Percentiles rank a stretch among this genome's conserved stretches.
Conservation (phyloP, 2,797 vertebrate genomes). For the Bradypodion ventrale region DNA sequence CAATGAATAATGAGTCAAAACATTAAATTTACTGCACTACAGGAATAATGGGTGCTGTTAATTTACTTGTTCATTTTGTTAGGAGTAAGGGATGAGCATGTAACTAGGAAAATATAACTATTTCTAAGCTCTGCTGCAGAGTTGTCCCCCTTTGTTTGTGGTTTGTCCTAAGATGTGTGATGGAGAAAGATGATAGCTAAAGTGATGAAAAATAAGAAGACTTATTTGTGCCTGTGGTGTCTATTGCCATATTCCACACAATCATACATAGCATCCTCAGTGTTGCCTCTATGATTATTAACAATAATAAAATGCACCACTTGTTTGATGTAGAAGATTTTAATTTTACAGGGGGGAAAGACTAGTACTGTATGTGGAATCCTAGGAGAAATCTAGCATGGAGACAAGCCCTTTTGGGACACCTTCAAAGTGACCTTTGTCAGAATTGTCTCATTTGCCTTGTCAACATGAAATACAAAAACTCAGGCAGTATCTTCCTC, state of each 20-base stretch:
- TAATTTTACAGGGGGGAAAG: neutral
- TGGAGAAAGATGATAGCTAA: neutral
- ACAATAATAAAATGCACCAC: neutral
- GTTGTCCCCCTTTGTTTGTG: constrained; percentile 1
- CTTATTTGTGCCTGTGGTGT: constrained; percentile 4
- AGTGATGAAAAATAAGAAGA: constrained; percentile 30
- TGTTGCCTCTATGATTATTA: neutral
- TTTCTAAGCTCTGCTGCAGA: neutral
- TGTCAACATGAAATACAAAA: constrained; percentile 29
- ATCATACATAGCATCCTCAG: neutral
- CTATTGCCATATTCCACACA: constrained; percentile 7
- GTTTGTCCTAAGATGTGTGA: constrained; percentile 46
- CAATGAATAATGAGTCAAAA: too few species aligned
- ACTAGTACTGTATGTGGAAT: neutral
- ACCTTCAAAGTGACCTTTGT: constrained; percentile 12
- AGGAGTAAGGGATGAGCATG: too few species aligned
- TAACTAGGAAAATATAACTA: too few species aligned
- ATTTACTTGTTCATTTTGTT: too few species aligned
- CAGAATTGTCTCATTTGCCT: constrained; percentile 7
- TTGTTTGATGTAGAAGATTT: neutral
- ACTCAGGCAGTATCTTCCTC: neutral
- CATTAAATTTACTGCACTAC: too few species aligned
- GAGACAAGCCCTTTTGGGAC: neutral
- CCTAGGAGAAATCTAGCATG: constrained; percentile 3
- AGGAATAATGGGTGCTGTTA: too few species aligned